Conservation (phyloP, 2,888 invertebrate genomes). For the Crioceris asparagi region DNA sequence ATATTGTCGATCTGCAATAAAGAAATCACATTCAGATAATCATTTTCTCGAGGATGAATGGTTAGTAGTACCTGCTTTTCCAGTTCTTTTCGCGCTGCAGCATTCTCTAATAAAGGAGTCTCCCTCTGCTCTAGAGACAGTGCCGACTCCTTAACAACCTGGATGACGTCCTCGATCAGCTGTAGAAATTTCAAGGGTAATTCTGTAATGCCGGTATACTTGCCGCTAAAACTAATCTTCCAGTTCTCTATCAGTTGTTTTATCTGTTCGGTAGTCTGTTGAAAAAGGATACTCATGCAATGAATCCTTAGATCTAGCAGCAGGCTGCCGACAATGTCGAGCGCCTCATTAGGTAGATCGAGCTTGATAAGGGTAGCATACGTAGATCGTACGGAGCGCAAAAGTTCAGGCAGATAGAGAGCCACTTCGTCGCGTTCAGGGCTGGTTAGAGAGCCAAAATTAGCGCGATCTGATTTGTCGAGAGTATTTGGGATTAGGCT, state of each 20-base stretch:
- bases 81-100: conserved; percentile 42
- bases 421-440: conserved; percentile 46
- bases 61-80: conserved; percentile 34
- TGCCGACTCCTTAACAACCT: conserved; percentile 57
- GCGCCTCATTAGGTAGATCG: conserved; percentile 79
- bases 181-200: conserved; percentile 61
- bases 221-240: conserved; percentile 74
- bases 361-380: conserved; percentile 71
- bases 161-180: conserved; percentile 61
- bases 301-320: conserved; percentile 80
- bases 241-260: conserved; percentile 72
- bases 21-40: too few species aligned
- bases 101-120: conserved; percentile 43
- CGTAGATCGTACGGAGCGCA: conserved; percentile 60
- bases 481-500: conserved; percentile 59
- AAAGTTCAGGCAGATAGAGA: conserved; percentile 68
- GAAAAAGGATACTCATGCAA: conserved; percentile 75
- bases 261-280: conserved; percentile 71
- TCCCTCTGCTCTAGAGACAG: conserved; percentile 61
- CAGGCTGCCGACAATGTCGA: conserved; percentile 73
- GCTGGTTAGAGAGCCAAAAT: conserved; percentile 43
- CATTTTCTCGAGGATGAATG: too few species aligned
- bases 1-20: conserved; percentile 46
- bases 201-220: conserved; percentile 47
- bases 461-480: conserved; percentile 37